A percentile compares a stretch with the other conserved stretches of the same genome.
Evolutionary conservation across 23 tunicate species (phyloP).

Genomic region (Oikopleura vanhoeffeni): DNA sequence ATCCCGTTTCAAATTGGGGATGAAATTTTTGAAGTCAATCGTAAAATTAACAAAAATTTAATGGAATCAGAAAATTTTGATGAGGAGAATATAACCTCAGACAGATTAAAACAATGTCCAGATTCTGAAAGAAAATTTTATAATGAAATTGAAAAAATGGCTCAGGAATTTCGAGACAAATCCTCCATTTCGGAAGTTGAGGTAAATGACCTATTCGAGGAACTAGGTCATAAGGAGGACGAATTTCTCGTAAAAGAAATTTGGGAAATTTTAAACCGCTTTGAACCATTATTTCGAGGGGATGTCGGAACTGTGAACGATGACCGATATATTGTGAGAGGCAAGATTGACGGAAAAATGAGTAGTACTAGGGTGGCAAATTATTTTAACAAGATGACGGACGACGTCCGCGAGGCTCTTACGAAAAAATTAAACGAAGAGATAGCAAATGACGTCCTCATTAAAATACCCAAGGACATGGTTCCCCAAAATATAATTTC

Average conservation of each 20-base stretch:
- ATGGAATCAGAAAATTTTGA: too few species aligned
- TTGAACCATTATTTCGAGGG: background rate
- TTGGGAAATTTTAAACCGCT: background rate
- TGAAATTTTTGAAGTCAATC: too few species aligned
- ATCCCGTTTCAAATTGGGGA: too few species aligned
- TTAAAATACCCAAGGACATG: background rate
- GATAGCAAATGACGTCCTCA: too few species aligned
- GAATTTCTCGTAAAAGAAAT: background rate
- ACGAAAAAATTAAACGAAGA: too few species aligned
- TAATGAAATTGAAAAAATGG: background rate
- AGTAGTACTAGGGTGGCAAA: background rate
- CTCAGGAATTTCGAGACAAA: background rate
- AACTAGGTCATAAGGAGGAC: background rate
- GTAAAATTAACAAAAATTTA: too few species aligned
- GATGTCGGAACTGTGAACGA: background rate
- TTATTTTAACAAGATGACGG: background rate
- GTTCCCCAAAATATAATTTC: too few species aligned
- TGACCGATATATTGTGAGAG: background rate
- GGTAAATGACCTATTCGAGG: too few species aligned
- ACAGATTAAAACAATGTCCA: too few species aligned
- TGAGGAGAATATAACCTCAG: too few species aligned
- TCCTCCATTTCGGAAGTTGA: background rate
- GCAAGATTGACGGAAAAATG: background rate
- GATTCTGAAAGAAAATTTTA: background rate
- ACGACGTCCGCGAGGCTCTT: background rate